phyloP scores from a whole-genome alignment of 1,140 invertebrate species.

The Drosophila mojavensis region DNA sequence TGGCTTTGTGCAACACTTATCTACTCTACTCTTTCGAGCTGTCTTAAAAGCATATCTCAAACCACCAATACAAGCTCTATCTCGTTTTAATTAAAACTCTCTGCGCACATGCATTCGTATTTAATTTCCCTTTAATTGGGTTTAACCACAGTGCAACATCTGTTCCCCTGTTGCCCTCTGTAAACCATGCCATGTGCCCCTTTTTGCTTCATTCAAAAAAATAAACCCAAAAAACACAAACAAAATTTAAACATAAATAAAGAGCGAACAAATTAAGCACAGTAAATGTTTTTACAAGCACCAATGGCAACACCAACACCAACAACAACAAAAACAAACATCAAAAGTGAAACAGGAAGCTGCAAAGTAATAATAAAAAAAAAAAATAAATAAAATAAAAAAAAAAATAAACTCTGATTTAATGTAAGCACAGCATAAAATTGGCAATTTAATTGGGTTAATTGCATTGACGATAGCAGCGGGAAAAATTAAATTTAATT shows the following conservation, averaged over 20 bases:
- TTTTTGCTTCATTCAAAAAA: background rate
- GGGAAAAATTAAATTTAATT: background rate
- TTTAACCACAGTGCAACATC: conserved; percentile 3
- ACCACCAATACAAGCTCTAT: too few species aligned
- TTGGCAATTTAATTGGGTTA: conserved; percentile 41
- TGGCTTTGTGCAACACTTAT: too few species aligned
- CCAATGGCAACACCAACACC: too few species aligned
- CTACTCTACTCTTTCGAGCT: too few species aligned
- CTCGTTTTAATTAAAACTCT: conserved; percentile 24
- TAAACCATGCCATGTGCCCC: background rate
- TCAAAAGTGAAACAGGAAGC: conserved; percentile 40
- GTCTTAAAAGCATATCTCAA: too few species aligned
- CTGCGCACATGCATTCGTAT: conserved; percentile 22
- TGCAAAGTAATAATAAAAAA: conserved; percentile 2
- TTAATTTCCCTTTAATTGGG: conserved; percentile 22
- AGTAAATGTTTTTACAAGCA: conserved; percentile 23
- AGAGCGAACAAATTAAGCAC: conserved; percentile 20
- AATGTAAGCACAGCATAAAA: conserved; percentile 43
- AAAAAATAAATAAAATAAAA: conserved; percentile 8
- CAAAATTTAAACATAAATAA: conserved; percentile 29
- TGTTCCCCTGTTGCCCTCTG: background rate
- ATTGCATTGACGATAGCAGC: conserved; percentile 13
- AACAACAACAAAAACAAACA: conserved; percentile 13
- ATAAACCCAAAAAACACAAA: conserved; percentile 17
- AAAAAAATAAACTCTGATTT: conserved; percentile 30